These are phyloP conservation scores for Cynoglossus semilaevis DNA, from an alignment of 2,113 vertebrate genomes.

Conservation along the genomic window DNA sequence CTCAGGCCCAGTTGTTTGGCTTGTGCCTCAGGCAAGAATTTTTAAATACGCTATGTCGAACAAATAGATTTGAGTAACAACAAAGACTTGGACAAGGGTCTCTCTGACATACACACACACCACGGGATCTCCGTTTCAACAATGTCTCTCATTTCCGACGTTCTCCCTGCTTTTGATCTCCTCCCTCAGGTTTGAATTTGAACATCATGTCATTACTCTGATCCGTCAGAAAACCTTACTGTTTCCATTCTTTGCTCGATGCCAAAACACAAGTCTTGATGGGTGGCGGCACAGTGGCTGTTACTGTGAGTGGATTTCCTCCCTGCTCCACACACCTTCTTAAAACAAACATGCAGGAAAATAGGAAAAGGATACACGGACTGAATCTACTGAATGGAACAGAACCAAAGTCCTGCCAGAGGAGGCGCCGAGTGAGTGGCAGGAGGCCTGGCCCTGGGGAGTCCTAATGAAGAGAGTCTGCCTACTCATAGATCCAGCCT, in stretches of 20 bases:
- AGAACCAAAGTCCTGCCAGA: conserved; percentile 26
- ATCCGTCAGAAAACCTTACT: no score
- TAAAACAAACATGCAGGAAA: conserved; percentile 13
- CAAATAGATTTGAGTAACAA: no score
- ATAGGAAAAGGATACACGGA: conserved; percentile 21
- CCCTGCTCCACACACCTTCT: conserved; percentile 11
- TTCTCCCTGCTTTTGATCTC: no score
- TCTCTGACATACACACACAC: no score
- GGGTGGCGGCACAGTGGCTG: conserved; percentile 1
- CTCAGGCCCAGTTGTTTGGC: no score
- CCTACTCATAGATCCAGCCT: conserved; percentile 65
- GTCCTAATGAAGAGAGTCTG: conserved; percentile 74
- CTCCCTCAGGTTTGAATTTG: no score
- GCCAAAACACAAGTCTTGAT: neutral
- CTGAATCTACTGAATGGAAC: conserved; percentile 36
- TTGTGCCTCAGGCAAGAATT: no score
- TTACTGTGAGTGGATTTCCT: conserved; percentile 8
- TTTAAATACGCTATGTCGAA: no score
- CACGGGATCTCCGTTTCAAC: no score
- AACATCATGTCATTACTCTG: no score
- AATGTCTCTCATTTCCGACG: no score
- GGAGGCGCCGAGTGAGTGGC: conserved; percentile 57
- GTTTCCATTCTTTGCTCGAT: neutral
- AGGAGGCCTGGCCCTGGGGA: conserved; percentile 65
- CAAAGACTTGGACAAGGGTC: no score